Evolutionary conservation across 92 coral and sea anemone species (phyloP).

Genomic region (Epizoanthus stellaris): DNA sequence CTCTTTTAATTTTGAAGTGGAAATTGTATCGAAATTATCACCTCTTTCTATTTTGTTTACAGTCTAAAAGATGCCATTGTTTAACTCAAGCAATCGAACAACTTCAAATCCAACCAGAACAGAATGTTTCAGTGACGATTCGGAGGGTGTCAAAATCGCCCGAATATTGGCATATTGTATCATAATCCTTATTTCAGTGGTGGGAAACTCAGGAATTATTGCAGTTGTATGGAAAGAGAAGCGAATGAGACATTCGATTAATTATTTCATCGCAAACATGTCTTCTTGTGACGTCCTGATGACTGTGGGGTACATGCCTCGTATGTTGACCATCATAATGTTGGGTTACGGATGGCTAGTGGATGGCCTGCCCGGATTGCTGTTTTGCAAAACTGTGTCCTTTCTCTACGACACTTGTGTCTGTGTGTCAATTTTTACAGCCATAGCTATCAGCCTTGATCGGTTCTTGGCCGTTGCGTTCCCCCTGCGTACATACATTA

Average conservation of each 20-base stretch:
- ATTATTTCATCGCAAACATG: slow-evolving; percentile 36
- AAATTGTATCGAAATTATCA: background rate
- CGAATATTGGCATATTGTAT: background rate
- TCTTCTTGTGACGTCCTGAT: slow-evolving; percentile 19
- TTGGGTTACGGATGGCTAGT: slow-evolving; percentile 24
- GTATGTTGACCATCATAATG: slow-evolving; percentile 8
- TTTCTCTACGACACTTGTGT: slow-evolving; percentile 37
- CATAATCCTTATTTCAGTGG: slow-evolving; percentile 13
- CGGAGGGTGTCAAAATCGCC: background rate
- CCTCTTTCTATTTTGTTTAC: background rate
- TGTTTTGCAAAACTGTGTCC: slow-evolving; percentile 28
- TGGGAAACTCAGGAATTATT: slow-evolving; percentile 27
- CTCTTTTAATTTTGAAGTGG: too few species aligned
- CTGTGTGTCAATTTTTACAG: slow-evolving; percentile 41
- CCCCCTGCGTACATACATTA: slow-evolving; percentile 21
- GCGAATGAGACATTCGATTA: slow-evolving; percentile 37
- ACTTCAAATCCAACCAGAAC: background rate
- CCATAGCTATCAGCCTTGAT: slow-evolving; percentile 40
- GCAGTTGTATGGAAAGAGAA: slow-evolving; percentile 21
- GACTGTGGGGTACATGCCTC: slow-evolving; percentile 38
- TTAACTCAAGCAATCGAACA: slow-evolving; percentile 8
- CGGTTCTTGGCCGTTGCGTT: slow-evolving; percentile 31
- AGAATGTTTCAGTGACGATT: slow-evolving; percentile 25
- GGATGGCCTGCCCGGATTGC: background rate
- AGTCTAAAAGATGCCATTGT: background rate